Evolutionary conservation across 2,888 invertebrate species (phyloP).

Genomic region (Lasioglossum pauxillum): DNA sequence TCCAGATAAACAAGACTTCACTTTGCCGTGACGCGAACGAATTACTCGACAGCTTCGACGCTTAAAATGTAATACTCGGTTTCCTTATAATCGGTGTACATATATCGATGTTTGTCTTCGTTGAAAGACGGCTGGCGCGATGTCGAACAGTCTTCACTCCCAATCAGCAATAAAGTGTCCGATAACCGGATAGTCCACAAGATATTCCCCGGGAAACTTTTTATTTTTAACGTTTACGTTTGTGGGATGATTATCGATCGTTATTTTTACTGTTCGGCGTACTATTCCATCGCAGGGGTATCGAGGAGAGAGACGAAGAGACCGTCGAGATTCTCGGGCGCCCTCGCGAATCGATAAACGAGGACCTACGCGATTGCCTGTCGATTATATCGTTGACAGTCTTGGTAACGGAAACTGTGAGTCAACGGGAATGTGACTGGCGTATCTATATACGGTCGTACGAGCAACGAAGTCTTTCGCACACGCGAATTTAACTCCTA

Average conservation of each 20-base stretch:
- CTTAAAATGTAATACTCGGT: neutral
- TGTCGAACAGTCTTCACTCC: neutral
- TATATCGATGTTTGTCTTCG: neutral
- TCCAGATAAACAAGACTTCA: neutral
- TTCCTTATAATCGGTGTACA: neutral
- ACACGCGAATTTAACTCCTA: too few species aligned
- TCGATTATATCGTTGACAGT: constrained; percentile 40
- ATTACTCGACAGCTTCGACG: neutral
- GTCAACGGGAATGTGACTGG: constrained; percentile 21
- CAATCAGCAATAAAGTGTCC: constrained; percentile 5
- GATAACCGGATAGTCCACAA: neutral
- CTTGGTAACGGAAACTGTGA: constrained; percentile 20
- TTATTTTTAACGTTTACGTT: neutral
- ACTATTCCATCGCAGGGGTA: neutral
- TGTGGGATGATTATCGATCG: neutral
- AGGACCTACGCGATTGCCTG: constrained; percentile 18
- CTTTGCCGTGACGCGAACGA: neutral
- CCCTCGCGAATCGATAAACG: constrained; percentile 29
- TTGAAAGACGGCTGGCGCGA: neutral
- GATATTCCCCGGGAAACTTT: neutral
- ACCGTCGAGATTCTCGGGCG: neutral
- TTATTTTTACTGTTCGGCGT: neutral
- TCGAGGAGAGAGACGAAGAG: neutral
- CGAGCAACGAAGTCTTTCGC: too few species aligned
- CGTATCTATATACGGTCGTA: neutral